Base-by-base conservation (phyloP, 2,888 invertebrate genomes). In the Apodemia hepburni region DNA sequence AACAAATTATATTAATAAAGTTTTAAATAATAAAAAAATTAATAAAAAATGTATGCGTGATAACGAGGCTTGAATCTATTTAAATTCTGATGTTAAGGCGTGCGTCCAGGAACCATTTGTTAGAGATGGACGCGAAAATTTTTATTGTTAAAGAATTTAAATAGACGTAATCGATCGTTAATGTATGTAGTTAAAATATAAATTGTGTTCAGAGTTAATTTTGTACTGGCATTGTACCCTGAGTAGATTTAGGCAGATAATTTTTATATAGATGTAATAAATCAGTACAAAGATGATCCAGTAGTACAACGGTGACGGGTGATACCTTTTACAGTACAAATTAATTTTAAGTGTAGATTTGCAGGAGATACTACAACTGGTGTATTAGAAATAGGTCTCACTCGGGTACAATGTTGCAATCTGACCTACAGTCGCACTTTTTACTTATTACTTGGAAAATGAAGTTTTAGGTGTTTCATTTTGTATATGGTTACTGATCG, bases 11-110 rank as follows among this genome's bases (percentile, higher is more conserved):
- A n/a, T n/a, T n/a, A n/a, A n/a, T n/a, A n/a, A n/a, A n/a, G n/a
- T n/a, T 90, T 89, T 87, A 89, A 84, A 87, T 88, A 86, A 87
- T 87, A 89, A 87, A 82, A 82, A 84, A 87, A 84, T 82, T 81
- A 86, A 85, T 83, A 84, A 86, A 85, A 88, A 87, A 76, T 88
- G 88, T 91, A 87, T 81, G 85, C 83, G 81, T 84, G 87, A 74
- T 76, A 74, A 71, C 80, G 84, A 83, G 76, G 74, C 66, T 11
- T 64, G 69, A 64, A 72, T 72, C 67, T 67, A 73, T 76, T 73
- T 75, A 74, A 73, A 76, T 77, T 83, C 82, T 77, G 65, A 15
- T 64, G 69, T 73, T 74, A 73, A 72, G 78, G 75, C 73, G 78
- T 76, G 85, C 80, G 79, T 81, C 77, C 76, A 65, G 71, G 80